phyloP scores from a whole-genome alignment of 2,113 vertebrate species.

The Petaurus breviceps region DNA sequence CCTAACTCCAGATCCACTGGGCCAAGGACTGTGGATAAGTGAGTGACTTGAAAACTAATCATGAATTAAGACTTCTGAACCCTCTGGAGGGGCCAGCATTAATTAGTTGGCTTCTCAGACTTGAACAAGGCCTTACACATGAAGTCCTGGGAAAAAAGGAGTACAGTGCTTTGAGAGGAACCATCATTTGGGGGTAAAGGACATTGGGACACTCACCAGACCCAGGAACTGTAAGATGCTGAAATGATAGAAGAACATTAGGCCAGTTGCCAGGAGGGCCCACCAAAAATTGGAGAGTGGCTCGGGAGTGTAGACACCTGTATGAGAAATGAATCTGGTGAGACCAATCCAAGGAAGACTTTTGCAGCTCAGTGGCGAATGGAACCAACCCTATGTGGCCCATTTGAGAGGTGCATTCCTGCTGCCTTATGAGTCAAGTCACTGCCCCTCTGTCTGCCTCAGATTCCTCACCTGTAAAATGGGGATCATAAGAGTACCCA shows the following conservation, averaged over 20 bases:
- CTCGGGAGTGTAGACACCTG: slow-evolving; percentile 96
- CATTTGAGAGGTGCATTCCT: slow-evolving; percentile 1
- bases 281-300: slow-evolving; percentile 95
- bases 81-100: slow-evolving; percentile 53
- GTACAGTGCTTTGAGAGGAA: slow-evolving; percentile 68
- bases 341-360: slow-evolving; percentile 37
- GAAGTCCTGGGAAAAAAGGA: slow-evolving; percentile 62
- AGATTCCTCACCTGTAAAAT: background rate
- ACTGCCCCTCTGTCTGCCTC: background rate
- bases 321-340: slow-evolving; percentile 60
- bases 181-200: slow-evolving; percentile 55
- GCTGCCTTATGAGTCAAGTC: slow-evolving; percentile 54
- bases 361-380: background rate
- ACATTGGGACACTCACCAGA: slow-evolving; percentile 89
- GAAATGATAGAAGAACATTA: slow-evolving; percentile 99
- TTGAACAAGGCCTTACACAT: slow-evolving; percentile 46
- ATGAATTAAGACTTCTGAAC: slow-evolving; percentile 59
- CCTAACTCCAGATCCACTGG: background rate
- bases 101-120: slow-evolving; percentile 68
- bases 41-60: slow-evolving; percentile 36
- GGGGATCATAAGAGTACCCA: background rate
- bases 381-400: slow-evolving; percentile 19
- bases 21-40: background rate
- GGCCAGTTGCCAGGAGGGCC: slow-evolving; percentile 94
- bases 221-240: slow-evolving; percentile 94